Conservation (phyloP, 2,888 invertebrate genomes). For the Heliconius cydno region DNA sequence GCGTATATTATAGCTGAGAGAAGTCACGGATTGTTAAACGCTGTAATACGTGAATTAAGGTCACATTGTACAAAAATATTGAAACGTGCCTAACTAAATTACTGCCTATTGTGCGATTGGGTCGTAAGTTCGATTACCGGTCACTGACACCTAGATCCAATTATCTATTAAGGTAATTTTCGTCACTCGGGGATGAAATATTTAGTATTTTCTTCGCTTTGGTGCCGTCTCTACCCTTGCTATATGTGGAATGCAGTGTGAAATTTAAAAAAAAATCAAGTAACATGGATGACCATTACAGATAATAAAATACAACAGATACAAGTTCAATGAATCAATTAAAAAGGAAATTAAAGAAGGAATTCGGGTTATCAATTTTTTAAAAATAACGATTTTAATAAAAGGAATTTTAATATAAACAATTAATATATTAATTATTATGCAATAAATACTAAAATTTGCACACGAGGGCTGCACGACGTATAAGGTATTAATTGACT, state of each 20-base stretch:
- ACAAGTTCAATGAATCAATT: too few relatives aligned
- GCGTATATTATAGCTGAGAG: background rate
- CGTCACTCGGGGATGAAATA: too few relatives aligned
- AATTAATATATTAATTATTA: slow-evolving; percentile 8
- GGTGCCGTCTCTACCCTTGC: too few relatives aligned
- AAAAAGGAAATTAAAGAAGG: too few relatives aligned
- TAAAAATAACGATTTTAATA: background rate
- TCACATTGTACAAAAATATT: background rate
- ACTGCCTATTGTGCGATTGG: background rate
- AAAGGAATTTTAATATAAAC: background rate
- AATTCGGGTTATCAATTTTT: background rate
- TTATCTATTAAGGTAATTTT: too few relatives aligned
- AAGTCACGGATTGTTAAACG: slow-evolving; percentile 24
- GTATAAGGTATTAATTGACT: background rate
- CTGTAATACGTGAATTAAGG: slow-evolving; percentile 25
- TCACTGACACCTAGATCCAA: too few relatives aligned
- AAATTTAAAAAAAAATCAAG: too few relatives aligned
- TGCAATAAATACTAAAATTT: background rate
- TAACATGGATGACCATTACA: too few relatives aligned
- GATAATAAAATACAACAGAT: too few relatives aligned
- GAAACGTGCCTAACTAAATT: slow-evolving; percentile 7
- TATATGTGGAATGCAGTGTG: too few relatives aligned
- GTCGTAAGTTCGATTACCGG: background rate
- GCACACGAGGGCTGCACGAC: background rate
- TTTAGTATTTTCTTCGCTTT: too few relatives aligned